These are phyloP conservation scores for Semaprochilodus insignis DNA, from an alignment of 2,797 vertebrate genomes.

Conservation along the genomic window DNA sequence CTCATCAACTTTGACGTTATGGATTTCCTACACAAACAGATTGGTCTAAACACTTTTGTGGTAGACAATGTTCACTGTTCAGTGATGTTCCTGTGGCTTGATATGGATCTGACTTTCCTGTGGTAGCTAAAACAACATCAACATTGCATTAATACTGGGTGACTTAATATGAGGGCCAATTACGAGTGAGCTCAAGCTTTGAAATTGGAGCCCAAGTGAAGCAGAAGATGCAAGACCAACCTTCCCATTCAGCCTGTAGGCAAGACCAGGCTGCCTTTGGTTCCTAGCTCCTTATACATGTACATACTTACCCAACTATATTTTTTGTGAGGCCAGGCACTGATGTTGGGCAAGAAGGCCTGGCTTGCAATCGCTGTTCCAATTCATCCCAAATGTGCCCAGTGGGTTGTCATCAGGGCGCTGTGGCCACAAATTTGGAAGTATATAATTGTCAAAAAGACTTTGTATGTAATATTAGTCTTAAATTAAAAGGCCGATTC, in stretches of 20 bases:
- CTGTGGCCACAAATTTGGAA: too few species aligned
- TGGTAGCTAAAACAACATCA: slow-evolving; percentile 36
- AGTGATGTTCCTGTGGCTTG: not conserved
- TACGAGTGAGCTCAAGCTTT: slow-evolving; percentile 36
- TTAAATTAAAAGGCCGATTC: too few species aligned
- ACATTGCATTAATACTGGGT: slow-evolving; percentile 34
- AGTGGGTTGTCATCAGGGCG: too few species aligned
- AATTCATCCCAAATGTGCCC: too few species aligned
- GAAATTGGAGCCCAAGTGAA: slow-evolving; percentile 29
- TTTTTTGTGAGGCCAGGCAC: not conserved
- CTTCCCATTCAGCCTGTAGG: slow-evolving; percentile 12
- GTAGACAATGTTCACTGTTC: not conserved
- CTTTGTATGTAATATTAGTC: too few species aligned
- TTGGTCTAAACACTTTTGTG: not conserved
- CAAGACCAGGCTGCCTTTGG: slow-evolving; percentile 2
- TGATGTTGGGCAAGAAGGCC: too few species aligned
- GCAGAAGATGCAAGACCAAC: slow-evolving; percentile 38
- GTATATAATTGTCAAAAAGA: too few species aligned
- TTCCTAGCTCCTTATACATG: not conserved
- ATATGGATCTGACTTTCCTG: not conserved
- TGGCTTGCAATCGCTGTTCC: too few species aligned
- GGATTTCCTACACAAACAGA: not conserved
- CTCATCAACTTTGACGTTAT: not conserved
- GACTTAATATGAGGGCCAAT: slow-evolving; percentile 36
- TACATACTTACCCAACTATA: slow-evolving; percentile 21